These are phyloP conservation scores for Pseudomyrmex pallidus DNA, from an alignment of 1,140 invertebrate genomes.

Conservation along the genomic window DNA sequence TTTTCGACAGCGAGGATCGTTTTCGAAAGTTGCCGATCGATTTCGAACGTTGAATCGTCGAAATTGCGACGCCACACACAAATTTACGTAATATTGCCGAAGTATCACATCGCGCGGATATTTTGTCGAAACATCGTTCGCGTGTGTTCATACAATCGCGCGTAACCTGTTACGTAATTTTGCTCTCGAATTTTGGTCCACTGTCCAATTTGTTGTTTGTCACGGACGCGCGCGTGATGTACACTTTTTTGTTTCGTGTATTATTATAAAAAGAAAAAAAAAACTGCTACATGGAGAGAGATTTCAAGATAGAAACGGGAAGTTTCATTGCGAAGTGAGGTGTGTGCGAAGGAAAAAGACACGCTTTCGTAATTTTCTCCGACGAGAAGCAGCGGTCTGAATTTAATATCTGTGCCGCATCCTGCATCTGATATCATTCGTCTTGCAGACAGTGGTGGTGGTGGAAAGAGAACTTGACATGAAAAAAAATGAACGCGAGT, in stretches of 20 bases:
- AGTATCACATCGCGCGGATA: background rate
- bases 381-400: too few relatives aligned
- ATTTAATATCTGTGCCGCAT: background rate
- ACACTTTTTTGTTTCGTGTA: background rate
- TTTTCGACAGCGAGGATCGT: too few relatives aligned
- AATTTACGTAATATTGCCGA: background rate
- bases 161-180: background rate
- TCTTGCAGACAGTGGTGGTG: background rate
- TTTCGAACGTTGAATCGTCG: background rate
- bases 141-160: too few relatives aligned
- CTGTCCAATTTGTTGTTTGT: background rate
- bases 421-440: background rate
- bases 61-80: too few relatives aligned
- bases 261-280: background rate
- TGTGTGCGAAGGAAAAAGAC: background rate
- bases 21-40: too few relatives aligned
- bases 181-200: background rate
- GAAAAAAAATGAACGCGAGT: slow-evolving; percentile 12
- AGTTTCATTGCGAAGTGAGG: too few relatives aligned
- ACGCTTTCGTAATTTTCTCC: background rate
- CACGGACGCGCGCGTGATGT: background rate
- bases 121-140: background rate
- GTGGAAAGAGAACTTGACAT: background rate
- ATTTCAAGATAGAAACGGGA: background rate
- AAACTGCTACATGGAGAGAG: background rate